phyloP scores from a whole-genome alignment of 2,113 vertebrate genomes.

The Protobothrops flavoviridis region DNA sequence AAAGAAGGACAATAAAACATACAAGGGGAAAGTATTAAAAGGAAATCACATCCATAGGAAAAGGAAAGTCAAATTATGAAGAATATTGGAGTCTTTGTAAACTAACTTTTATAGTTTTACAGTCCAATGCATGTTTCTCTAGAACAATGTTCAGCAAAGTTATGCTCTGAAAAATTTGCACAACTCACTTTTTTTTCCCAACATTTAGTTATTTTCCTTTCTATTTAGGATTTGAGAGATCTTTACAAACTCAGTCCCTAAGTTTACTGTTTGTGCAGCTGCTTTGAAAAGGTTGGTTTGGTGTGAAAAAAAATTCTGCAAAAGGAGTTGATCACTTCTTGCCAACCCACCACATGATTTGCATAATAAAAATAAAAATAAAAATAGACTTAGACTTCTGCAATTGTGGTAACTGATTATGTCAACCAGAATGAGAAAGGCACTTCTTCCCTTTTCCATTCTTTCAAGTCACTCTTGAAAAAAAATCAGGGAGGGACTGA shows the following conservation, averaged over 20 bases:
- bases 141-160: neutral
- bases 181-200: neutral
- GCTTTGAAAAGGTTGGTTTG: neutral
- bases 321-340: neutral
- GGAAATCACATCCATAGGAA: neutral
- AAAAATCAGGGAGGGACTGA: neutral
- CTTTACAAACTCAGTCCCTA: neutral
- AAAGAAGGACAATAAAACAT: neutral
- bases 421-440: neutral
- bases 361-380: neutral
- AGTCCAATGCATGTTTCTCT: neutral
- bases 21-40: neutral
- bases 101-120: neutral
- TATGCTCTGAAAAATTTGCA: neutral
- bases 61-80: neutral
- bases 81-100: neutral
- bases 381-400: neutral
- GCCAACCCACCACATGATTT: neutral
- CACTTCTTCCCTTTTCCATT: neutral
- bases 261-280: neutral
- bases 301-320: neutral
- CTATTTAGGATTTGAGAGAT: neutral
- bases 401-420: neutral
- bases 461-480: neutral
- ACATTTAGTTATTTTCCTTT: neutral